phyloP scores from a whole-genome alignment of 1,140 invertebrate genomes.

The Drosophila ananassae region DNA sequence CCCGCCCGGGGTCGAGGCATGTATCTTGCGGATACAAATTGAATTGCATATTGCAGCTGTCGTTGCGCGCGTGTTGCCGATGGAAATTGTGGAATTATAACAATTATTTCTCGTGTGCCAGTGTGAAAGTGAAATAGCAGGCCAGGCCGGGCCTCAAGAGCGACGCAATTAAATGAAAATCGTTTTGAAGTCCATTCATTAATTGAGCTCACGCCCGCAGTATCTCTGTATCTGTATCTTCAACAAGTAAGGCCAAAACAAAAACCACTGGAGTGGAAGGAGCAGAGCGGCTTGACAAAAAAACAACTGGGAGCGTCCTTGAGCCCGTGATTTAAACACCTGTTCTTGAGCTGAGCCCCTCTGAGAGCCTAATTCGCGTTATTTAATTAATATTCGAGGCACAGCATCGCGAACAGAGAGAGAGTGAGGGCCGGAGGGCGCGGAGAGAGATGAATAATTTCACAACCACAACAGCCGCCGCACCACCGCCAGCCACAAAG shows the following conservation, averaged over 20 bases:
- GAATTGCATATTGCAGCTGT: slow-evolving; percentile 70
- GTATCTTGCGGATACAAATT: slow-evolving; percentile 42
- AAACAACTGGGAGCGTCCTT: slow-evolving; percentile 56
- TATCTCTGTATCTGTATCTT: slow-evolving; percentile 17
- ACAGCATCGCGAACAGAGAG: neutral
- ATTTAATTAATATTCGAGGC: neutral
- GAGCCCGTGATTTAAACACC: slow-evolving; percentile 66
- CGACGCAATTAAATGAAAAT: slow-evolving; percentile 75
- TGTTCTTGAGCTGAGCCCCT: slow-evolving; percentile 38
- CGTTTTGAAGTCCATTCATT: slow-evolving; percentile 30
- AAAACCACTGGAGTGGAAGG: slow-evolving; percentile 57
- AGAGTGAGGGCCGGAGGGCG: neutral
- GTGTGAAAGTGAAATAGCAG: slow-evolving; percentile 76
- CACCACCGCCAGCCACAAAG: slow-evolving; percentile 61
- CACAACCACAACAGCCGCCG: slow-evolving; percentile 74
- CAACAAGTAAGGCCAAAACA: slow-evolving; percentile 53
- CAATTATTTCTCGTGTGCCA: slow-evolving; percentile 38
- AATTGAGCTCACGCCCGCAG: slow-evolving; percentile 20
- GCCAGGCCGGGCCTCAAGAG: slow-evolving; percentile 19
- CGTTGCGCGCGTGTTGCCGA: slow-evolving; percentile 46
- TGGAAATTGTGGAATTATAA: slow-evolving; percentile 51
- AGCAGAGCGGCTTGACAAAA: slow-evolving; percentile 47
- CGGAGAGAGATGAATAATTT: slow-evolving; percentile 78
- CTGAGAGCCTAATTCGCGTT: slow-evolving; percentile 3
- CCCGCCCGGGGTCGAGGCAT: slow-evolving; percentile 11